Percentiles rank a stretch among this genome's conserved stretches.
These are phyloP conservation scores for Australoheros scitulus DNA, from an alignment of 2,113 vertebrate genomes.

Conservation along the genomic window DNA sequence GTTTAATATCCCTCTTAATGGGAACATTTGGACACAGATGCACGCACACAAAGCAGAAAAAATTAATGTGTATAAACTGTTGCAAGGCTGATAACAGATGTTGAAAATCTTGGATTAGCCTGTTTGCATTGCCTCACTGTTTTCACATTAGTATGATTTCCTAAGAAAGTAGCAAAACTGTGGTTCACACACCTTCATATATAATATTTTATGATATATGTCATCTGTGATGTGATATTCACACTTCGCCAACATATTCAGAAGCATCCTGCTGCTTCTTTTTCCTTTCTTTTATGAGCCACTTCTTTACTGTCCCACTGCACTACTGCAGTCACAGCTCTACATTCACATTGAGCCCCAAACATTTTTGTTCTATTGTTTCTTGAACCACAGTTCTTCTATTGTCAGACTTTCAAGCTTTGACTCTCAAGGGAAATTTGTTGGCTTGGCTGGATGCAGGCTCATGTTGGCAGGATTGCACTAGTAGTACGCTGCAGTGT, in stretches of 20 bases:
- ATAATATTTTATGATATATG: neutral
- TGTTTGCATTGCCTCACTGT: neutral
- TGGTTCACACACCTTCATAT: neutral
- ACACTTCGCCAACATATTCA: neutral
- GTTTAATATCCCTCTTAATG: constrained; percentile 6
- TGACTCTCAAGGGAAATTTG: constrained; percentile 55
- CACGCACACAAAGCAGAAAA: neutral
- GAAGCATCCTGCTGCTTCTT: neutral
- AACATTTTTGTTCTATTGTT: constrained; percentile 46
- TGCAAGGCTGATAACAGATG: neutral
- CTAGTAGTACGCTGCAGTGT: constrained; percentile 6
- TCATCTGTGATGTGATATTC: neutral
- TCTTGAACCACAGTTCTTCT: constrained; percentile 40
- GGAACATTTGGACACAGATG: neutral
- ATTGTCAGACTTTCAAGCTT: constrained; percentile 55
- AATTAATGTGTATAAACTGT: neutral
- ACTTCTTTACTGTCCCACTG: constrained; percentile 19
- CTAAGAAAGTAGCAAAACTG: constrained; percentile 9
- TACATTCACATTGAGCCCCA: constrained; percentile 29
- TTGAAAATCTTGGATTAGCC: constrained; percentile 4
- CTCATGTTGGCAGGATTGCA: constrained; percentile 49
- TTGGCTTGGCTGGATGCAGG: constrained; percentile 47
- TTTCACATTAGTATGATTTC: constrained; percentile 15
- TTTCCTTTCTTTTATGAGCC: neutral
- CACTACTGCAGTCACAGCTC: constrained; percentile 13